Percentiles rank a stretch among this genome's conserved stretches.
Evolutionary conservation across 1,140 invertebrate species (phyloP).

Genomic region (Temnothorax nylanderi): DNA sequence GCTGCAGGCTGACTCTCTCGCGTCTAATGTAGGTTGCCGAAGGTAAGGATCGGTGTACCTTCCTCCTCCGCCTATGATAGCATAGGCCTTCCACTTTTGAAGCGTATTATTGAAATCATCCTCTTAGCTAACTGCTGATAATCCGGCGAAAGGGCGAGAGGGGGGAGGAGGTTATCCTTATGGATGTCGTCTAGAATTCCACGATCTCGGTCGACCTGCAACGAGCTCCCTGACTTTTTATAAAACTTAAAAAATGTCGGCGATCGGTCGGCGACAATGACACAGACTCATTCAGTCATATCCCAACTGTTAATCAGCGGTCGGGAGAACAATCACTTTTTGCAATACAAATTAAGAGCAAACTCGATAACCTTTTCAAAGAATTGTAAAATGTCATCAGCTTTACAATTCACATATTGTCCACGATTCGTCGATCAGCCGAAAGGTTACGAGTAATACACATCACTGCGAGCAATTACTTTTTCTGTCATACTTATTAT

Average conservation of each 20-base stretch:
- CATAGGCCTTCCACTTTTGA: not conserved
- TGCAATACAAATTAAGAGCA: not conserved
- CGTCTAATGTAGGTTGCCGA: constrained; percentile 65
- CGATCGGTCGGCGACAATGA: not conserved
- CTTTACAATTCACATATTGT: not conserved
- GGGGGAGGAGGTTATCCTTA: not conserved
- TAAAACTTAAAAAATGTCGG: not conserved
- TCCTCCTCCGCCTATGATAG: not conserved
- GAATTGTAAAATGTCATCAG: not conserved
- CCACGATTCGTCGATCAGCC: not conserved
- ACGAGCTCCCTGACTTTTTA: not conserved
- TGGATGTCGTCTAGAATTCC: not conserved
- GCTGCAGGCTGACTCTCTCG: constrained; percentile 66
- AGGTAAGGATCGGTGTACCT: constrained; percentile 58
- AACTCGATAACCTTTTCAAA: not conserved
- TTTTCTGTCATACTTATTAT: not conserved
- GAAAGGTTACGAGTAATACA: not conserved
- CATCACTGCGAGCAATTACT: not conserved
- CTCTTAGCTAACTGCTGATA: not conserved
- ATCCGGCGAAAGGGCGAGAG: not conserved
- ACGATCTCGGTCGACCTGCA: not conserved
- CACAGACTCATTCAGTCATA: not conserved
- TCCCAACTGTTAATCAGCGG: not conserved
- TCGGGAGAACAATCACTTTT: not conserved
- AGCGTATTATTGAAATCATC: constrained; percentile 48